Base-by-base conservation (phyloP, 53 echinoderm and acorn worm species). In the Stichopus horrens region DNA sequence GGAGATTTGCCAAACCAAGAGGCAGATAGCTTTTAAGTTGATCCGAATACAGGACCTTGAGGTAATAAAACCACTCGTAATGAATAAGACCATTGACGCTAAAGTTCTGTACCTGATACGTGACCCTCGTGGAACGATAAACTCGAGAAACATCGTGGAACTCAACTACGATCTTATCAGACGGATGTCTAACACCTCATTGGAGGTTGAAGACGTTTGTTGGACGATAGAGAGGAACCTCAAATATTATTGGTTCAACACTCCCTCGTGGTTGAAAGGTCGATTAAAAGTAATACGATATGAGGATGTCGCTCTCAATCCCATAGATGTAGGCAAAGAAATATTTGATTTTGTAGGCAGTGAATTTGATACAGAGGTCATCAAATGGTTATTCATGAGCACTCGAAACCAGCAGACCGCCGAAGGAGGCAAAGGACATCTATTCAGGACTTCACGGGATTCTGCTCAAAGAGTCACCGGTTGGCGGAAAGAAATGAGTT, bases 31-130 rank as follows among this genome's bases (percentile, higher is more conserved):
- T 21, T 76, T 96, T 0, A 96, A 96, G 77, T 89, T 94, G 11
- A 96, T 96, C 60, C 90, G 96, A 19, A 87, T 96, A 0, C 76
- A 78, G 52, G 91, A 94, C 63, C 83, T 96, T 23, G 58, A 76
- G 9, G 52, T 90, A 7, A 58, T 96, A 37, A 88, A 86, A 80
- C 60, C 51, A 2, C 88, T 92, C 52, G 23, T 96, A 4, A 73
- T 73, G 57, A 86, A 86, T 67, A 58, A 75, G 5, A 56, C 77
- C 8, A 52, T 91, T n/a, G 92, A 96, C 53, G 55, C 90, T 0
- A 94, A 92, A 75, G 91, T 94, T 52, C 74, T 96, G 19, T 94
- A 96, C 60, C 93, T 96, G 7, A 90, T 96, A 14, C 91, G 96
- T 6, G 96, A 96, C 66, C 96, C 96, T 71, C 91, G 96, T 21